Base-by-base conservation (phyloP, 2,113 vertebrate genomes). In the Talpa occidentalis region DNA sequence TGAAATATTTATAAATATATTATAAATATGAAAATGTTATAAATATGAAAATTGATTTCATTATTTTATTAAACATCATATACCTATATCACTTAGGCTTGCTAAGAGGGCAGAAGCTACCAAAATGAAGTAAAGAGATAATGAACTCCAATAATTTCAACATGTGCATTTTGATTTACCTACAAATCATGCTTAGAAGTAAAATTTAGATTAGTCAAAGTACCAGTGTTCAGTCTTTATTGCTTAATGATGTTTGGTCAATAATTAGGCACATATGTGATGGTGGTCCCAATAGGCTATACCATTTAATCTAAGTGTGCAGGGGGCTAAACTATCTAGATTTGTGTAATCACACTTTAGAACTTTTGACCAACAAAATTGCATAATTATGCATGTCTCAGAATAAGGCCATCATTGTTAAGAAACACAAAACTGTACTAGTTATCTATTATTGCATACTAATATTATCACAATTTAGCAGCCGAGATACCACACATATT, bases 121-220 rank as follows among this genome's bases (percentile, higher is more conserved):
- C 77, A 72, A 92, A 85, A 87, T 35, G 16, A 72, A 49, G 56
- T 52, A 83, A 62, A 91, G 30, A n/a, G 91, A 69, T 0, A 85
- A 52, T 26, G 3, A 54, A 5, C 88, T 16, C 21, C 54, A 40
- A 37, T 72, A 69, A 94, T 40, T 94, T 66, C 19, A 56, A n/a
- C 8, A 3, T 5, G 47, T 42, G 52, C 59, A n/a, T 40, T 26
- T 74, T 59, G 49, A 32, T 92, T 70, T 96, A 44, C 26, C 37
- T 5, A 59, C 2, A 76, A 85, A 88, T 77, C 77, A 64, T 32
- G 6, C 14, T 82, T 72, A 66, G 12, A 86, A 12, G 76, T 22
- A 93, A 83, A 84, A 77, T 91, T 60, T 83, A 40, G 42, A 3
- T n/a, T 81, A n/a, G n/a, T n/a, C n/a, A 79, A 74, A 93, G 28